These are phyloP conservation scores for Drosophila incognita DNA, from an alignment of 2,888 invertebrate species.

Conservation along the genomic window DNA sequence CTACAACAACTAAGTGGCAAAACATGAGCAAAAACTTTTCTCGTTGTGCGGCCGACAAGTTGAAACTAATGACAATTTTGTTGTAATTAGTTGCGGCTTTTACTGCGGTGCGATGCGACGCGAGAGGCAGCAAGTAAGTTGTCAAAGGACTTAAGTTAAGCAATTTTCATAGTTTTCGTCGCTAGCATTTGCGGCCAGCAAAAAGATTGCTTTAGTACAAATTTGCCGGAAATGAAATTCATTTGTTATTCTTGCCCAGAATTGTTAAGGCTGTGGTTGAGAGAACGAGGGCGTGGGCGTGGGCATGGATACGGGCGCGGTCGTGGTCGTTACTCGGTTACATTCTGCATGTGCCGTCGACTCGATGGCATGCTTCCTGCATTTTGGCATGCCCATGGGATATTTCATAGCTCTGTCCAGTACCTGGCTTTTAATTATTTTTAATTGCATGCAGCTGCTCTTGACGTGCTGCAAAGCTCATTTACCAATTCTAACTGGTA, in stretches of 20 bases:
- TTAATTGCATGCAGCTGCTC: constrained; percentile 66
- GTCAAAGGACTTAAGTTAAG: constrained; percentile 76
- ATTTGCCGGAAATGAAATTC: constrained; percentile 79
- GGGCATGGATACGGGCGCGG: constrained; percentile 3
- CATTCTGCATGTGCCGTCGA: constrained; percentile 38
- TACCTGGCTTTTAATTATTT: constrained; percentile 72
- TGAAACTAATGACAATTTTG: constrained; percentile 81
- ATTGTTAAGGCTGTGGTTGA: constrained; percentile 38
- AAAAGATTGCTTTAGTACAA: constrained; percentile 63
- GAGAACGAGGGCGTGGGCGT: constrained; percentile 5
- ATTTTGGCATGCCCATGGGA: constrained; percentile 36
- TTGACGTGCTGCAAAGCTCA: constrained; percentile 55
- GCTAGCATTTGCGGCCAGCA: constrained; percentile 59
- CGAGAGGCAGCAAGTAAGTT: constrained; percentile 69
- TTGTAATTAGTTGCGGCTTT: constrained; percentile 80
- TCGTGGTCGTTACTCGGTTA: constrained; percentile 30
- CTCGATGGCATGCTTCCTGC: constrained; percentile 34
- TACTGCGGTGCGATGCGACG: constrained; percentile 57
- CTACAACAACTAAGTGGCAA: constrained; percentile 67
- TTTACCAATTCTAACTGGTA: constrained; percentile 37
- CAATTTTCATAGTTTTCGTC: constrained; percentile 76
- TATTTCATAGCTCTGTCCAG: constrained; percentile 51
- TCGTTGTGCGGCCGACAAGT: constrained; percentile 76
- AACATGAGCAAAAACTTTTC: constrained; percentile 78
- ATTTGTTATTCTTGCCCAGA: constrained; percentile 65